These are phyloP conservation scores for Trogon melanurus DNA, from an alignment of 2,113 vertebrate genomes.

Conservation along the genomic window DNA sequence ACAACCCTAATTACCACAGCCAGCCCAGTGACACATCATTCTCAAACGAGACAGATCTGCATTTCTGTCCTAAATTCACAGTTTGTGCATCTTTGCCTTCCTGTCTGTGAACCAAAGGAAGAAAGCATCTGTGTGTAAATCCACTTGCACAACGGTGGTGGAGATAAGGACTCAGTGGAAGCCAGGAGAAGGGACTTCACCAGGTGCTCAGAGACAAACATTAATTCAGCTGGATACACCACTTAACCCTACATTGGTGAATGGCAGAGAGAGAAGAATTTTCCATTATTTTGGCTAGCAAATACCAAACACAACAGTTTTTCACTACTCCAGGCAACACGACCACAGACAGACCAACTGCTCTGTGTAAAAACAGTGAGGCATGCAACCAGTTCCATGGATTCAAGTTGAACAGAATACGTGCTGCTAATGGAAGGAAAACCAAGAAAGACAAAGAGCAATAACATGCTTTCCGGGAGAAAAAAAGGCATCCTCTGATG, in stretches of 20 bases:
- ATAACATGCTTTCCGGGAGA: neutral
- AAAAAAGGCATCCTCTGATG: neutral
- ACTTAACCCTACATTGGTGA: neutral
- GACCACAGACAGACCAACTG: neutral
- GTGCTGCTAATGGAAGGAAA: neutral
- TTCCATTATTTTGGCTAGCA: neutral
- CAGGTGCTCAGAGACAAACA: neutral
- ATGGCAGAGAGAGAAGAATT: neutral
- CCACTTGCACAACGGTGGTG: neutral
- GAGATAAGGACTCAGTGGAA: neutral
- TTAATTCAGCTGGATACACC: neutral
- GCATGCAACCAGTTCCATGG: neutral
- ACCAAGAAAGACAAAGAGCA: neutral
- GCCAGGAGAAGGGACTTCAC: neutral
- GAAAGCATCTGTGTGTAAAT: neutral
- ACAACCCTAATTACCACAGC: neutral
- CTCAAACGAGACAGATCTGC: neutral
- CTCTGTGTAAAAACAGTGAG: neutral
- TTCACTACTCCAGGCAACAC: neutral
- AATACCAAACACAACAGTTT: neutral
- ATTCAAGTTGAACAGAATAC: neutral
- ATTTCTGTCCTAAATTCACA: neutral
- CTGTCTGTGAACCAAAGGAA: fast-evolving
- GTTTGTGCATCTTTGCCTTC: neutral
- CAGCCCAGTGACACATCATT: neutral